Conservation (phyloP, 2,113 vertebrate species). For the Scartelaos histophorus region DNA sequence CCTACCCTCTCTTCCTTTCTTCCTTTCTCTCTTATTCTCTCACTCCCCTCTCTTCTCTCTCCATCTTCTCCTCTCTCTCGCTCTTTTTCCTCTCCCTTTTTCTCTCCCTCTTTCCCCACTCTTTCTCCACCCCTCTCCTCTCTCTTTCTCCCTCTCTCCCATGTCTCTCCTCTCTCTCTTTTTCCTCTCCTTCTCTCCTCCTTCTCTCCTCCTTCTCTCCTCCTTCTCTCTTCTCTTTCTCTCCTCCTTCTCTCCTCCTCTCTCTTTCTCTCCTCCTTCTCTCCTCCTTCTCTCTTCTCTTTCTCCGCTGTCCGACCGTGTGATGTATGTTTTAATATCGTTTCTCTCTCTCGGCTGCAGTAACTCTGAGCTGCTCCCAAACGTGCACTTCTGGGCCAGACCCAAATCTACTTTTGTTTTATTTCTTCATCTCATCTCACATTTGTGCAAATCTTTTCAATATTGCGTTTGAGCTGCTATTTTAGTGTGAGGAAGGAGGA, state of each 20-base stretch:
- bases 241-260: not conserved
- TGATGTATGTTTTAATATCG: conserved; percentile 43
- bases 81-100: not conserved
- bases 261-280: not conserved
- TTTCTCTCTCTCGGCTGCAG: conserved; percentile 20
- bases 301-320: not conserved
- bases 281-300: too few relatives aligned
- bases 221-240: too few relatives aligned
- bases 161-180: too few relatives aligned
- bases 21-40: conserved; percentile 6
- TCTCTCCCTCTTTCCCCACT: too few relatives aligned
- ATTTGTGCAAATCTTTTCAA: not conserved
- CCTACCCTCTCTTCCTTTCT: not conserved
- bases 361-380: conserved; percentile 39
- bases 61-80: conserved; percentile 20
- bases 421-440: not conserved
- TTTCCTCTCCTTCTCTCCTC: too few relatives aligned
- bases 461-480: too few relatives aligned
- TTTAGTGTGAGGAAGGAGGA: too few relatives aligned
- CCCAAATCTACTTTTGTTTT: conserved; percentile 41
- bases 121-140: not conserved
- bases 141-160: too few relatives aligned
- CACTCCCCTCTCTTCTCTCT: not conserved
- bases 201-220: too few relatives aligned
- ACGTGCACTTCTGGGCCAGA: conserved; percentile 41